Conservation (phyloP, 2,113 vertebrate genomes). For the Xenus cinereus region DNA sequence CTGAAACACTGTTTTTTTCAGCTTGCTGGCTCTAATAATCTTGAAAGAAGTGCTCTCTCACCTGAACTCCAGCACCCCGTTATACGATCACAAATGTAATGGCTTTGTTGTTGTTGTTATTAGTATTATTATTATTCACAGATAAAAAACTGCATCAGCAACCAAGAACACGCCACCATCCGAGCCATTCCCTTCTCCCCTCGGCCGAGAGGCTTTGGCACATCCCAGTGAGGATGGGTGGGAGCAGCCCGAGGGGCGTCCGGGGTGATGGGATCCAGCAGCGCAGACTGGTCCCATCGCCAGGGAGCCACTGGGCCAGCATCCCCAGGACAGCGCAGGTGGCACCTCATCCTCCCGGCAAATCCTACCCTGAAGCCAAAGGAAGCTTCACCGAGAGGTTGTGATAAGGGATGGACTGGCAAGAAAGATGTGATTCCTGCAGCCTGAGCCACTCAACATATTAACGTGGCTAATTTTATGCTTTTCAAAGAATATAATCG, state of each 20-base stretch:
- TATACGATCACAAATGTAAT: accelerated
- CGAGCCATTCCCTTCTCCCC: no score
- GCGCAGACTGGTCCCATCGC: accelerated
- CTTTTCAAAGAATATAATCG: not conserved
- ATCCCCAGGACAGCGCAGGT: not conserved
- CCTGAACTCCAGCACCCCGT: not conserved
- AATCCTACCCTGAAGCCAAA: accelerated
- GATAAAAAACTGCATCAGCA: not conserved
- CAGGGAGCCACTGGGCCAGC: not conserved
- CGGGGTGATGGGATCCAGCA: not conserved
- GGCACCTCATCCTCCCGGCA: not conserved
- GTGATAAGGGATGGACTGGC: not conserved
- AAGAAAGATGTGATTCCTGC: not conserved
- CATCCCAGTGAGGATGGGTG: accelerated
- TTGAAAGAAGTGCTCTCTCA: not conserved
- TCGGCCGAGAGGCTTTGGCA: not conserved
- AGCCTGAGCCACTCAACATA: not conserved
- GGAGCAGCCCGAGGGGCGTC: not conserved
- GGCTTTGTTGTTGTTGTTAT: not conserved
- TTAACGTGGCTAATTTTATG: not conserved
- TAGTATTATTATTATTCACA: not conserved
- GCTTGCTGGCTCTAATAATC: not conserved
- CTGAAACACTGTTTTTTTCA: not conserved
- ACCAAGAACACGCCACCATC: not conserved
- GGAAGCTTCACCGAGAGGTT: not conserved